Base-by-base conservation (phyloP, 1,140 invertebrate species). In the Rhizoglyphus robini region DNA sequence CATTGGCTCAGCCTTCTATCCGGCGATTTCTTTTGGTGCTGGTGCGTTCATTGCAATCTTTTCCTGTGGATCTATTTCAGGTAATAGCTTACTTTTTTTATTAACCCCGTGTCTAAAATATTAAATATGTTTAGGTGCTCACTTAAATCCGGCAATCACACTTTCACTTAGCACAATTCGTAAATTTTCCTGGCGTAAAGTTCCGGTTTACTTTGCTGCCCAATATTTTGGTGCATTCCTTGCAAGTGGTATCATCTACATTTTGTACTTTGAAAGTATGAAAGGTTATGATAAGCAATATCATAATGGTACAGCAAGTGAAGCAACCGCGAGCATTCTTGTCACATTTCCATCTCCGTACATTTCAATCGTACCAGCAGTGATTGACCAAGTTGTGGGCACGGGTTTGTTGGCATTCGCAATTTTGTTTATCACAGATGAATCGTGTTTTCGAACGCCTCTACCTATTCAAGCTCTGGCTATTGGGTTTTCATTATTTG, bases 81-180 rank as follows among this genome's bases (percentile, higher is more conserved):
- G 64, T 58, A 41, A 13, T 59, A 11, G 49, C 25, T 29, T 48
- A 4, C n/a, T n/a, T n/a, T n/a, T n/a, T n/a, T n/a, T n/a, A n/a
- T n/a, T n/a, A n/a, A n/a, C n/a, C n/a, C n/a, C n/a, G n/a, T n/a
- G n/a, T 49, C 5, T 49, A n/a, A n/a, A 49, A n/a, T 27, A 15
- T 36, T 1, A 63, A 3, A 61, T 30, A 36, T 23, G 1, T 31
- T 2, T 38, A 64, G 81, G 81, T 63, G 80, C 75, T 1, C 81
- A 82, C 70, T 67, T 83, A 15, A 83, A 82, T 71, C 81, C 81
- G 13, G 79, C 80, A 5, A 79, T 83, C 1, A 76, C 79, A 0
- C 54, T 82, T 15, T 76, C 79, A 23, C 70, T 78, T 68, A 76
- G 75, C 0, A 60, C 74, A 18, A 65, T 81, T 18, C 76, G 78